A percentile compares a stretch with the other conserved stretches of the same genome.
Conservation (phyloP, 2,888 invertebrate genomes). For the Ellobium chinense region DNA sequence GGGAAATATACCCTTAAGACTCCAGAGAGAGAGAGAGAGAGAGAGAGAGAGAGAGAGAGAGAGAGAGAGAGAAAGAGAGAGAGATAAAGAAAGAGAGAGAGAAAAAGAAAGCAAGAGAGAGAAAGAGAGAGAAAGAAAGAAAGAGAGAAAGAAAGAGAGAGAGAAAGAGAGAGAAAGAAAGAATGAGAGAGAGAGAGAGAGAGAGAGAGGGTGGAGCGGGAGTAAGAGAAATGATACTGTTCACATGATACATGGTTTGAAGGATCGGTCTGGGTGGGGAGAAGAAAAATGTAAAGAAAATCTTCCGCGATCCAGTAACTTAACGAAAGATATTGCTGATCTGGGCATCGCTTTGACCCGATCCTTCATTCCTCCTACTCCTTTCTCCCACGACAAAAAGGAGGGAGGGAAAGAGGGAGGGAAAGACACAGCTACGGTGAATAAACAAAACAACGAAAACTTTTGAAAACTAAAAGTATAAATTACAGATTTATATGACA, state of each 20-base stretch:
- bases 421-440: neutral
- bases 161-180: constrained; percentile 1
- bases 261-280: neutral
- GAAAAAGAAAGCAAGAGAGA: neutral
- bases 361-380: neutral
- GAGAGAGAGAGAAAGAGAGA: neutral
- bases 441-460: no score
- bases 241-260: neutral
- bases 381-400: no score
- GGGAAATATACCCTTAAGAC: neutral
- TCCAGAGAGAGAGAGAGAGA: constrained; percentile 1
- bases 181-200: constrained; percentile 23
- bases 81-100: neutral
- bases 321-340: no score
- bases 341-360: neutral
- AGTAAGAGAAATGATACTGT: neutral
- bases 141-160: constrained; percentile 14
- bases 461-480: neutral
- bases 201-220: constrained; percentile 15
- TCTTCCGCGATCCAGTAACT: no score
- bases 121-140: constrained; percentile 8
- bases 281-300: neutral
- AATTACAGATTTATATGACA: neutral
- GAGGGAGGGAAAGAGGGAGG: no score
- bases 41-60: constrained; percentile 18